Conservation (phyloP, 2,797 vertebrate species). For the Sarcoramphus papa region DNA sequence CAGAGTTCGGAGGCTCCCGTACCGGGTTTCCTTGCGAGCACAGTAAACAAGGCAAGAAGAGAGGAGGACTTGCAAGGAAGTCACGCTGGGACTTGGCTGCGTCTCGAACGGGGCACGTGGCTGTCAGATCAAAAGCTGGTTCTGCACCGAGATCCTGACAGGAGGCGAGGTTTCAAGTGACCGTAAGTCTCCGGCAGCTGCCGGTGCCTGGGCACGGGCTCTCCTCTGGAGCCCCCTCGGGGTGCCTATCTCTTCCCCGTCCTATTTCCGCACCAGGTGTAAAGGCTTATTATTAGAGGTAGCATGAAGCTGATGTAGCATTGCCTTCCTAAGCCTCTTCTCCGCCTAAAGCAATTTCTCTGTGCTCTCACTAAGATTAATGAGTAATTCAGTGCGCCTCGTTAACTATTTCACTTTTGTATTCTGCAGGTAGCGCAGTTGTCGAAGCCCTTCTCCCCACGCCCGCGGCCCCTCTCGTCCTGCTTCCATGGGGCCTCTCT, state of each 20-base stretch:
- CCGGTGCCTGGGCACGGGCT: neutral
- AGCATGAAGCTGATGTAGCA: neutral
- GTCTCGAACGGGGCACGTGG: accelerated
- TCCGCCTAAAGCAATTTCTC: neutral
- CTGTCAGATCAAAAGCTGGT: neutral
- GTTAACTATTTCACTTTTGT: accelerated
- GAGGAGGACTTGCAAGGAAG: neutral
- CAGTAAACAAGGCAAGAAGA: neutral
- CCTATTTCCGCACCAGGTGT: no score
- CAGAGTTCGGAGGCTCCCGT: accelerated
- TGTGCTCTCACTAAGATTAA: neutral
- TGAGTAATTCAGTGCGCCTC: neutral
- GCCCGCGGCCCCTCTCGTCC: accelerated
- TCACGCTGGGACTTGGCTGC: neutral
- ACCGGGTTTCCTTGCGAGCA: neutral
- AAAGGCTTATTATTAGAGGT: neutral
- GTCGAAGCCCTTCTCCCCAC: neutral
- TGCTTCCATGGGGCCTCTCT: neutral
- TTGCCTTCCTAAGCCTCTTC: neutral
- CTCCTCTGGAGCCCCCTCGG: neutral
- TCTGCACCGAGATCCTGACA: neutral
- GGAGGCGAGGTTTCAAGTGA: neutral
- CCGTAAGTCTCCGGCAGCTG: accelerated
- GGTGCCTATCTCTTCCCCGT: neutral
- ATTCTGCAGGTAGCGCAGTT: neutral